phyloP scores from a whole-genome alignment of 2,888 invertebrate species.

The Beris chalybata region DNA sequence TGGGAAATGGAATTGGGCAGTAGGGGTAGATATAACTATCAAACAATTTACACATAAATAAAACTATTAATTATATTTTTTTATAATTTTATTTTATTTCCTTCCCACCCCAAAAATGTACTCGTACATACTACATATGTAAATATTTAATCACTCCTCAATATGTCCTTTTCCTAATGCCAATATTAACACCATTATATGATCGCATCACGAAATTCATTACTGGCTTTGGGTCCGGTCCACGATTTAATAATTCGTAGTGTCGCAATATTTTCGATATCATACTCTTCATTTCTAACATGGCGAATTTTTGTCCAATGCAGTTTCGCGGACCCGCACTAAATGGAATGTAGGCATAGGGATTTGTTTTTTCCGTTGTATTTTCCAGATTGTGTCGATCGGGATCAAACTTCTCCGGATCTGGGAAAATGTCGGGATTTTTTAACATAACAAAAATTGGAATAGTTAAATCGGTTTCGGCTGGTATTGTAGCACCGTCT shows the following conservation, averaged over 20 bases:
- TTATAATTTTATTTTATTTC: too few species aligned
- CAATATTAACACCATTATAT: slow-evolving; percentile 47
- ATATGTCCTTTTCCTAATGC: slow-evolving; percentile 41
- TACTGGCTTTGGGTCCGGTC: slow-evolving; percentile 44
- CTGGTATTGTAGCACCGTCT: slow-evolving; percentile 48
- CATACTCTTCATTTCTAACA: slow-evolving; percentile 49
- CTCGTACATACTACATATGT: too few species aligned
- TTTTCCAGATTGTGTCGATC: slow-evolving; percentile 57
- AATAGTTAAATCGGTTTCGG: slow-evolving; percentile 48
- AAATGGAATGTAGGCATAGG: slow-evolving; percentile 50
- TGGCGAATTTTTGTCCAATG: slow-evolving; percentile 51
- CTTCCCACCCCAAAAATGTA: too few species aligned
- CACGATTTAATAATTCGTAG: slow-evolving; percentile 48
- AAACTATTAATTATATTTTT: too few species aligned
- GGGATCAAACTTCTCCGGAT: slow-evolving; percentile 49
- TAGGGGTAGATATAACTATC: too few species aligned
- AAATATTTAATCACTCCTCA: not conserved
- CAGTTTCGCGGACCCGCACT: slow-evolving; percentile 60
- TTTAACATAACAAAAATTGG: slow-evolving; percentile 48
- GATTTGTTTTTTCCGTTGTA: slow-evolving; percentile 39
- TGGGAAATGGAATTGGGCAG: too few species aligned
- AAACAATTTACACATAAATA: too few species aligned
- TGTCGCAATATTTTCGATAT: slow-evolving; percentile 47
- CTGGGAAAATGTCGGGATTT: slow-evolving; percentile 45
- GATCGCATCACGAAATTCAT: slow-evolving; percentile 49